Base-by-base conservation (phyloP, 2,888 invertebrate species). In the Leptura quadrifasciata region DNA sequence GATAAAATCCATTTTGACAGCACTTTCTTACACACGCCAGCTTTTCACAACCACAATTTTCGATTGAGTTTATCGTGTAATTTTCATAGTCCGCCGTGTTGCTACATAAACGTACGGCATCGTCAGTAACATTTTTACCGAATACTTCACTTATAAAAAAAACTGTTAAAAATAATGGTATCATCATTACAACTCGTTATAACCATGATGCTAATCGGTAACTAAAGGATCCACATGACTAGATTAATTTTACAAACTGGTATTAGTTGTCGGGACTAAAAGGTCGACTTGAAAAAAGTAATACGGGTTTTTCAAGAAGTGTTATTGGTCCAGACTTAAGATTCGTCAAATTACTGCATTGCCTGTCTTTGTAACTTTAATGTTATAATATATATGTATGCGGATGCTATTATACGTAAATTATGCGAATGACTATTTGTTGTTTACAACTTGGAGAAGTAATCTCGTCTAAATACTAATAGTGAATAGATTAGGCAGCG, bases 81-180 rank as follows among this genome's bases (percentile, higher is more conserved):
- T 18, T 52, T 6, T 24, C 52, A 60, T 61, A 71, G 39, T 20
- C 15, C 17, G 9, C n/a, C 2, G 17, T 31, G 12, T 1, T 21
- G 18, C 15, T 39, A 18, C 73, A 73, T 12, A 73, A 27, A 55
- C 58, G 39, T 20, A 63, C 18, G 18, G 21, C 10, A 8, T 39
- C 39, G 5, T 39, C n/a, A 12, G 63, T 35, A 39, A 17, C 35
- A 15, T 21, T 63, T 15, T 3, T 20, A 18, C 12, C 63, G 21
- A 35, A 39, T 10, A 21, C 39, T n/a, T 5, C 35, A 63, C 39
- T 63, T 39, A 76, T 69, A 87, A 88, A 9, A 1, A 35, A 12
- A 18, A 63, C 39, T 10, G 20, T 39, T 39, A 63, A 20, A 20
- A 63, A 63, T 15, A 39, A 20, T 15, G 39, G 20, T 21, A 39